Percentiles rank a stretch among this genome's conserved stretches.
phyloP scores from a whole-genome alignment of 2,113 vertebrate genomes.

The Tyrannus savana region DNA sequence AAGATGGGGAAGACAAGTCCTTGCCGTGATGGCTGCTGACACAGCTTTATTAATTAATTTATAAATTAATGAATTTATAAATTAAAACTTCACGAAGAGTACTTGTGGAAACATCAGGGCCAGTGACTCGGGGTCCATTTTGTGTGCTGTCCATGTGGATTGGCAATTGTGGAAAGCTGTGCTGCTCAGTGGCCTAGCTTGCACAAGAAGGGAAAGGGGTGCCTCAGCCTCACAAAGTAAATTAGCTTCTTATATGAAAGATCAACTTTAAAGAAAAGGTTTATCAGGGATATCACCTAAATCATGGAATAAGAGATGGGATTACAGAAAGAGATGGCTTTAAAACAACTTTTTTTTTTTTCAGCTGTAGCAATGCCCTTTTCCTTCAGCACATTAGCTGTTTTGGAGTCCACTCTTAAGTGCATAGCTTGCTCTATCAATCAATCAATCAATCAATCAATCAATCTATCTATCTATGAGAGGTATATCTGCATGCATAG shows the following conservation, averaged over 20 bases:
- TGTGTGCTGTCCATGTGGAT: background rate
- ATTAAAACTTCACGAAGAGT: background rate
- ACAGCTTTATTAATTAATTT: background rate
- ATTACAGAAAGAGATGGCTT: background rate
- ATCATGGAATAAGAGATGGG: background rate
- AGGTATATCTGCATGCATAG: background rate
- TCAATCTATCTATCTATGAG: background rate
- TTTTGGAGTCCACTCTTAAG: background rate
- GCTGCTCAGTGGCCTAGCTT: background rate
- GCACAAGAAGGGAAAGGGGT: background rate
- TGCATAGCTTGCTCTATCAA: background rate
- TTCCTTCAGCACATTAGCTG: background rate
- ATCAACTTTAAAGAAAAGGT: background rate
- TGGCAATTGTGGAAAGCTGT: background rate
- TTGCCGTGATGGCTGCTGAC: background rate
- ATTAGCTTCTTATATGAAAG: background rate
- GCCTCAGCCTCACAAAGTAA: background rate
- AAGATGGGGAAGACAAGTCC: background rate
- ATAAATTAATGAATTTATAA: background rate
- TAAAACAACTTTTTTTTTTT: background rate
- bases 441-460: background rate
- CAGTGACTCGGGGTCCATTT: background rate
- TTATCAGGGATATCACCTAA: background rate
- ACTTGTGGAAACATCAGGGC: background rate
- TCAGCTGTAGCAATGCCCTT: background rate